phyloP scores from a whole-genome alignment of 2,888 invertebrate species.

The Alitta virens region DNA sequence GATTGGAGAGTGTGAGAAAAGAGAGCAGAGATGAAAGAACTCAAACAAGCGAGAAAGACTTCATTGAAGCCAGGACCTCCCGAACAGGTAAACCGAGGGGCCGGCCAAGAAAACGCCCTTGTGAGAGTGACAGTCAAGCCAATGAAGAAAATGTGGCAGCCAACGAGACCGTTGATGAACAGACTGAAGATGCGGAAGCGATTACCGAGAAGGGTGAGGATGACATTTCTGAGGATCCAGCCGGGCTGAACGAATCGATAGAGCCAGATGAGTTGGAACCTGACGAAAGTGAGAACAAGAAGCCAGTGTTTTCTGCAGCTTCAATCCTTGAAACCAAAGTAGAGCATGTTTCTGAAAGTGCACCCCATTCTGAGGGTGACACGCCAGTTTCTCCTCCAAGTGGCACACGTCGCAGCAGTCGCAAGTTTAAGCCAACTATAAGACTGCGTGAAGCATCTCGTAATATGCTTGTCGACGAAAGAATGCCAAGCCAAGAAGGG shows the following conservation, averaged over 20 bases:
- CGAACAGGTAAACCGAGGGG: not conserved
- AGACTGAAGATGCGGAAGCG: not conserved
- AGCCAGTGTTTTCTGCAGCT: too few relatives aligned
- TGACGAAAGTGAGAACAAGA: too few relatives aligned
- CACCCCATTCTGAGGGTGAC: too few relatives aligned
- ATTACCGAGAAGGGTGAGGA: not conserved
- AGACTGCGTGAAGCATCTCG: too few relatives aligned
- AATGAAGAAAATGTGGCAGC: not conserved
- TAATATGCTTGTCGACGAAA: too few relatives aligned
- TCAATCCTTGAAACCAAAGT: too few relatives aligned
- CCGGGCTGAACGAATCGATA: too few relatives aligned
- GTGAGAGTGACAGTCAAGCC: not conserved
- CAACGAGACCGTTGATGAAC: not conserved
- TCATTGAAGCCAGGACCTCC: not conserved
- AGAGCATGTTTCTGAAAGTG: too few relatives aligned
- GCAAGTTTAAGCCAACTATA: too few relatives aligned
- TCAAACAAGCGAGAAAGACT: slow-evolving; percentile 11
- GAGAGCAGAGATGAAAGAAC: slow-evolving; percentile 7
- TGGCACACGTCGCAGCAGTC: too few relatives aligned
- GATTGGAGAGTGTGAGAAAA: not conserved
- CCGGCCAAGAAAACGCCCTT: not conserved
- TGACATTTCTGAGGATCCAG: not conserved
- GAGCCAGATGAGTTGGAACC: too few relatives aligned
- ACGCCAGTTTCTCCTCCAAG: too few relatives aligned
- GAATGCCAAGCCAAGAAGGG: not conserved